phyloP scores from a whole-genome alignment of 2,888 invertebrate genomes.

The Adelognathus sp. region DNA sequence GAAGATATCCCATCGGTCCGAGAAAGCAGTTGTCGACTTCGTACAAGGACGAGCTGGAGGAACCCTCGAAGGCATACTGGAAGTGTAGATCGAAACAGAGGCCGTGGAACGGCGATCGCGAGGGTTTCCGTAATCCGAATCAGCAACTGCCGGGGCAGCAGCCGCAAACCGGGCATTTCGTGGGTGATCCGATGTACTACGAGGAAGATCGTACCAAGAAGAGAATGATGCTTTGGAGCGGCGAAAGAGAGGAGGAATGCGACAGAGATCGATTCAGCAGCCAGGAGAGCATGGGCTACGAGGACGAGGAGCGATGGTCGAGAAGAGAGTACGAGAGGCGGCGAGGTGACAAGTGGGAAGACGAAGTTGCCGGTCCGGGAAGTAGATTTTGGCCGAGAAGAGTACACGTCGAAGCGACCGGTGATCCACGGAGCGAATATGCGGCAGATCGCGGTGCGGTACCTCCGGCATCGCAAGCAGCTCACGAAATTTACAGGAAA shows the following conservation, averaged over 20 bases:
- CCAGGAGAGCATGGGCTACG: constrained; percentile 80
- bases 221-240: constrained; percentile 76
- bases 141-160: constrained; percentile 25
- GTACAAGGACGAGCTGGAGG: constrained; percentile 74
- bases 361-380: constrained; percentile 79
- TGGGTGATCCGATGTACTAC: constrained; percentile 68
- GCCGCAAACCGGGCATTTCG: constrained; percentile 34
- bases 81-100: constrained; percentile 74
- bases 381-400: constrained; percentile 75
- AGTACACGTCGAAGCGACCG: constrained; percentile 56
- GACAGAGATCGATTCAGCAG: constrained; percentile 80
- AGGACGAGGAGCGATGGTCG: constrained; percentile 80
- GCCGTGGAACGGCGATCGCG: constrained; percentile 71
- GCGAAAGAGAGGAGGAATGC: constrained; percentile 80
- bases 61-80: constrained; percentile 75
- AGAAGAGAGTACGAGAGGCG: constrained; percentile 75
- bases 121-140: constrained; percentile 48
- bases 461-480: constrained; percentile 19
- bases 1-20: constrained; percentile 69
- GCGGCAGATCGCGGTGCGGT: background rate
- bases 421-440: constrained; percentile 45
- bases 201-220: constrained; percentile 78
- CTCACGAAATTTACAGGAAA: constrained; percentile 62
- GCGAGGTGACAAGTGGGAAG: constrained; percentile 76
- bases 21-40: constrained; percentile 65